phyloP scores from a whole-genome alignment of 1,140 invertebrate species.

The Sycophaga agraensis region DNA sequence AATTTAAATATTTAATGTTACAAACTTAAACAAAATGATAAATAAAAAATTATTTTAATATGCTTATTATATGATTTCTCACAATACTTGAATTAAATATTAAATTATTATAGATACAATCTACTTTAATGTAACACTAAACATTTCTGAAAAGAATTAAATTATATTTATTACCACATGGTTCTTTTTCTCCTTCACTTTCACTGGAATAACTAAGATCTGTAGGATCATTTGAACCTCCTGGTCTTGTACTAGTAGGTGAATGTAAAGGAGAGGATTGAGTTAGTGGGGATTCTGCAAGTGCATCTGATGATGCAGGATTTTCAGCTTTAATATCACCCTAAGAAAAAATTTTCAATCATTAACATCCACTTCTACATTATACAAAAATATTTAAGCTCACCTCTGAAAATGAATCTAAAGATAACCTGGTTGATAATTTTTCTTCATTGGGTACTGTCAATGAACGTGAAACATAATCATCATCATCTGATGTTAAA shows the following conservation, averaged over 20 bases:
- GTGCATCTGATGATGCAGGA: constrained; percentile 29
- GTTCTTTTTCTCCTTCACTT: constrained; percentile 71
- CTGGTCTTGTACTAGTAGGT: constrained; percentile 28
- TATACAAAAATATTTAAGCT: background rate
- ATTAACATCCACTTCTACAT: background rate
- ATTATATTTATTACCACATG: constrained; percentile 36
- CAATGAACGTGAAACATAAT: constrained; percentile 66
- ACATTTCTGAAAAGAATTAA: background rate
- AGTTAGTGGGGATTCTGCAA: constrained; percentile 31
- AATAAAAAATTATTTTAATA: background rate
- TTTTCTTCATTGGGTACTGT: constrained; percentile 61
- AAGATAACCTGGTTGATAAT: constrained; percentile 56
- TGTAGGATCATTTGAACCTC: constrained; percentile 60
- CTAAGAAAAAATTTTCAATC: constrained; percentile 4
- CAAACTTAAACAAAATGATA: no score
- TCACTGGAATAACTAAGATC: constrained; percentile 83
- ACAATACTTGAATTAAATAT: no score
- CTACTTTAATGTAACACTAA: no score
- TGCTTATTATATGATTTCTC: no score
- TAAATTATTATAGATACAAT: no score
- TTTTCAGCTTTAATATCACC: constrained; percentile 38
- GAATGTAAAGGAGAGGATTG: constrained; percentile 27
- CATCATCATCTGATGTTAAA: constrained; percentile 90
- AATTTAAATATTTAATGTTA: background rate
- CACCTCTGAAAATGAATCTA: constrained; percentile 63